Conservation (phyloP, 2,888 invertebrate species). For the Vannuccia rotundouncinata region DNA sequence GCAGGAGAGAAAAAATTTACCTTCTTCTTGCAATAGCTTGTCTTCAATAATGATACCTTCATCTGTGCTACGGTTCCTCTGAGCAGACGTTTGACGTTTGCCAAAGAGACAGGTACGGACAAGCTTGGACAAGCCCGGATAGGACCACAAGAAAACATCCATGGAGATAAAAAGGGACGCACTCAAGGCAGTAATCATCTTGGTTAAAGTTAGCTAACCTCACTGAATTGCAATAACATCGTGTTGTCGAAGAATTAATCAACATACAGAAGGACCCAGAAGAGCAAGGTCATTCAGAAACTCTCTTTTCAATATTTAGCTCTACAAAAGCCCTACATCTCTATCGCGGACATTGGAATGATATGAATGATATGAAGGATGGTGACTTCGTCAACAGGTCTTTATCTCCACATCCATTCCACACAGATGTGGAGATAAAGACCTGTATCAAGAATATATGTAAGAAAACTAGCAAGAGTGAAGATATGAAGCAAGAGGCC, state of each 20-base stretch:
- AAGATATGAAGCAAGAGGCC: too few species aligned
- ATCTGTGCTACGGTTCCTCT: slow-evolving; percentile 34
- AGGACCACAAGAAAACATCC: slow-evolving; percentile 31
- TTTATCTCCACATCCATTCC: too few species aligned
- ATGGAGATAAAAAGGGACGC: slow-evolving; percentile 32
- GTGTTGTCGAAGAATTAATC: slow-evolving; percentile 36
- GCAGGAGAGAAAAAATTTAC: slow-evolving; percentile 35
- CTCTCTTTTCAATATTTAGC: not conserved
- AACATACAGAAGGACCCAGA: slow-evolving; percentile 36
- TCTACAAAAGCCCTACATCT: not conserved
- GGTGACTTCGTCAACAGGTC: too few species aligned
- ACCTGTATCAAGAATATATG: too few species aligned
- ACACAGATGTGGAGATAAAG: too few species aligned
- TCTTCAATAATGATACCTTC: slow-evolving; percentile 22
- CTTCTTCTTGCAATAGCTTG: slow-evolving; percentile 30
- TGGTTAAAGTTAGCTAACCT: slow-evolving; percentile 32
- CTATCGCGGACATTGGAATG: too few species aligned
- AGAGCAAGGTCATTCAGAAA: slow-evolving; percentile 7
- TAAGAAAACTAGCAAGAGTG: too few species aligned
- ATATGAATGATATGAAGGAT: too few species aligned
- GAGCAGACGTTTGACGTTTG: slow-evolving; percentile 37
- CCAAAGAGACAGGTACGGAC: slow-evolving; percentile 12
- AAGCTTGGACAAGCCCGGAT: slow-evolving; percentile 32
- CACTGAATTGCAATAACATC: slow-evolving; percentile 27
- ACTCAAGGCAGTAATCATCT: slow-evolving; percentile 33